Evolutionary conservation across 2,888 invertebrate species (phyloP).

Genomic region (Orgyia antiqua): DNA sequence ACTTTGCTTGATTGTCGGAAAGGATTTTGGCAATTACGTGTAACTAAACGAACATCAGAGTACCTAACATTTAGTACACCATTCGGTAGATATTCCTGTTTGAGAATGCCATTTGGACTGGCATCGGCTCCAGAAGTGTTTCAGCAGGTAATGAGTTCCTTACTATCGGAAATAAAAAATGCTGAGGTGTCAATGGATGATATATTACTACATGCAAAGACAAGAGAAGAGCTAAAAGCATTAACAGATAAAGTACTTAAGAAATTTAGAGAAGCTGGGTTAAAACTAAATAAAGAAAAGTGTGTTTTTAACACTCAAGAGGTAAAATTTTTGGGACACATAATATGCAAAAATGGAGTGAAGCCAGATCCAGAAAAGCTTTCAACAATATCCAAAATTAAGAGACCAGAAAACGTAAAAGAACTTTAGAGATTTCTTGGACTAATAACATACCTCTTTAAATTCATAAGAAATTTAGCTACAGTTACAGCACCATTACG

Average conservation of each 20-base stretch:
- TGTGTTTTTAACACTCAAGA: not conserved
- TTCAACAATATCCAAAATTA: not conserved
- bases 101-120: not conserved
- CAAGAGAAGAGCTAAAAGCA: not conserved
- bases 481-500: not conserved
- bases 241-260: not conserved
- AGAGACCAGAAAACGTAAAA: not conserved
- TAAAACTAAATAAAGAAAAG: not conserved
- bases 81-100: not conserved
- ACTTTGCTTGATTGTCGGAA: not conserved
- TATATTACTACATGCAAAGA: not conserved
- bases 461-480: constrained; percentile 1
- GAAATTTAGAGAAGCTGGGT: not conserved
- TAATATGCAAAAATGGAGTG: not conserved
- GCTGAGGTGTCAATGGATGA: not conserved
- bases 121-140: not conserved
- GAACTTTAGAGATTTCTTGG: not conserved
- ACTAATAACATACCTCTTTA: not conserved
- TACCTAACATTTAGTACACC: not conserved
- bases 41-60: not conserved
- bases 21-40: not conserved
- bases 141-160: not conserved
- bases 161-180: not conserved
- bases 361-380: not conserved
- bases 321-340: not conserved